A percentile compares a stretch with the other conserved stretches of the same genome.
phyloP scores from a whole-genome alignment of 1,140 invertebrate species.

The Drepana arcuata region DNA sequence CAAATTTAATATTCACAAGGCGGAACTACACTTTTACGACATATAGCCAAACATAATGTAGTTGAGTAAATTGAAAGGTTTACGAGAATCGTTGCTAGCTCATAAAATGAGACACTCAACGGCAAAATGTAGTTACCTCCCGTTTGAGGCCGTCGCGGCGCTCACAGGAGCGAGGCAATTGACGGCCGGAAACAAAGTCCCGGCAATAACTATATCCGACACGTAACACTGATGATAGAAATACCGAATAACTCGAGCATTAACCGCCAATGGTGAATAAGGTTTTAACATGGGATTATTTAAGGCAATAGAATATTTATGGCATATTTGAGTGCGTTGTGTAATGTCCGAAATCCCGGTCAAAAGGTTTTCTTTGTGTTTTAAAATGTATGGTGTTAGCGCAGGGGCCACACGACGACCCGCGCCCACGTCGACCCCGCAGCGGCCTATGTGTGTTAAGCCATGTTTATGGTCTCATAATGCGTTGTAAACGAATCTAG shows the following conservation, averaged over 20 bases:
- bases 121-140: too few relatives aligned
- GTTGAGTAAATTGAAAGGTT: slow-evolving; percentile 5
- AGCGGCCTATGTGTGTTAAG: slow-evolving; percentile 13
- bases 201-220: too few relatives aligned
- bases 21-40: slow-evolving; percentile 5
- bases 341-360: too few relatives aligned
- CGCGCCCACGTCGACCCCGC: slow-evolving; percentile 26
- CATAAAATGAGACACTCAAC: slow-evolving; percentile 6
- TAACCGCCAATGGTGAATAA: too few relatives aligned
- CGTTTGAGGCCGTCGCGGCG: too few relatives aligned
- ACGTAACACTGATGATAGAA: too few relatives aligned
- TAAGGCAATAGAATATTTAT: too few relatives aligned
- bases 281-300: too few relatives aligned
- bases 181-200: too few relatives aligned
- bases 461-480: slow-evolving; percentile 42
- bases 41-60: slow-evolving; percentile 1
- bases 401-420: slow-evolving; percentile 15
- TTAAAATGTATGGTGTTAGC: slow-evolving; percentile 4
- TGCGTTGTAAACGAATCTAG: slow-evolving; percentile 40
- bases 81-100: slow-evolving; percentile 6
- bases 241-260: too few relatives aligned
- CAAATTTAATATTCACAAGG: slow-evolving; percentile 12
- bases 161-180: too few relatives aligned
- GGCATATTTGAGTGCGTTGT: too few relatives aligned
- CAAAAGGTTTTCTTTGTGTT: slow-evolving; percentile 15